Conservation (phyloP, 2,888 invertebrate species). For the Acrobasis consociella region DNA sequence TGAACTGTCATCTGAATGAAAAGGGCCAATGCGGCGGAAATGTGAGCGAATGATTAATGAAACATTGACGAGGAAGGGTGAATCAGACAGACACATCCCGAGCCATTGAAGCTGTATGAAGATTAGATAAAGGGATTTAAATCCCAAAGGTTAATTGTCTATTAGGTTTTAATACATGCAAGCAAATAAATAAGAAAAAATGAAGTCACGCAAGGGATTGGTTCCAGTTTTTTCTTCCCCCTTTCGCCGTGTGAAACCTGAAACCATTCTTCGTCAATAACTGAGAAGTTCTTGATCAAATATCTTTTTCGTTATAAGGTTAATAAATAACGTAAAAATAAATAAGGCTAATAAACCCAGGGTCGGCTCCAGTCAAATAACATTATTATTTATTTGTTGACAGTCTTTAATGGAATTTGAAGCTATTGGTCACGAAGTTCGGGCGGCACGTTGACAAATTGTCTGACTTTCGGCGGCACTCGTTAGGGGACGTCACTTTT, state of each 20-base stretch:
- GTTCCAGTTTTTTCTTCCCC: too few species aligned
- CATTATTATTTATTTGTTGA: slow-evolving; percentile 24
- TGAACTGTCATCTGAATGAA: slow-evolving; percentile 23
- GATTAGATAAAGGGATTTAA: slow-evolving; percentile 7
- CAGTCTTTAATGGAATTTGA: slow-evolving; percentile 33
- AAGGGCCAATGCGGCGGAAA: slow-evolving; percentile 21
- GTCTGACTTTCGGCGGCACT: slow-evolving; percentile 5
- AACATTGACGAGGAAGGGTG: slow-evolving; percentile 20
- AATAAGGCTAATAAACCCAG: neutral
- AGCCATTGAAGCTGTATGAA: slow-evolving; percentile 9
- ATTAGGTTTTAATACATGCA: neutral
- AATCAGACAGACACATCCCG: slow-evolving; percentile 8
- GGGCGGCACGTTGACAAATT: slow-evolving; percentile 26
- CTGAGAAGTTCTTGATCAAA: too few species aligned
- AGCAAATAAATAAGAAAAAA: too few species aligned
- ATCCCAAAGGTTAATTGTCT: neutral
- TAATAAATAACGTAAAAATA: too few species aligned
- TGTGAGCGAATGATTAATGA: slow-evolving; percentile 20
- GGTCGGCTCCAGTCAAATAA: slow-evolving; percentile 20
- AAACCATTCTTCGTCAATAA: too few species aligned
- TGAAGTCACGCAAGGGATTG: too few species aligned
- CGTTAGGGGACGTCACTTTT: slow-evolving; percentile 12
- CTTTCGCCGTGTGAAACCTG: too few species aligned
- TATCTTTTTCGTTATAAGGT: too few species aligned
- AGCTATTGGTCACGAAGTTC: slow-evolving; percentile 29